Conservation (phyloP, 2,888 invertebrate species). For the Julus scanicus region DNA sequence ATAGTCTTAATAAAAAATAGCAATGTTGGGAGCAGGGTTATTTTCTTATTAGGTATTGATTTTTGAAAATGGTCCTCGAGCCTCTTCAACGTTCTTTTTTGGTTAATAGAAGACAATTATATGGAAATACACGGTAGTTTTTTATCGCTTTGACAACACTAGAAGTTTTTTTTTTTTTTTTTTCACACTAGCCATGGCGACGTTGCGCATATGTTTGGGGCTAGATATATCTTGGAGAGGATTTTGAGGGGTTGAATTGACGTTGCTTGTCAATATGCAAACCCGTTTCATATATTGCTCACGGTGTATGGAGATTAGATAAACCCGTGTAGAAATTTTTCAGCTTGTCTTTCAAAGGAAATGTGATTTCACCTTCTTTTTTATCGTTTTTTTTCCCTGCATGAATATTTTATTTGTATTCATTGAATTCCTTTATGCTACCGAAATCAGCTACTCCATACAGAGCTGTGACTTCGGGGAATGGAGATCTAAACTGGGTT, state of each 20-base stretch:
- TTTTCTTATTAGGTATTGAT: too few relatives aligned
- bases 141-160: background rate
- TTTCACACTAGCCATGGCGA: background rate
- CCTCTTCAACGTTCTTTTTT: too few relatives aligned
- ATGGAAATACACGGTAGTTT: too few relatives aligned
- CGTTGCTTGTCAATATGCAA: conserved; percentile 33
- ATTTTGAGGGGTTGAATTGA: conserved; percentile 16
- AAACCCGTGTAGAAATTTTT: conserved; percentile 20
- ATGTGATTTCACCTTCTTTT: conserved; percentile 33
- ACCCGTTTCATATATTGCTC: conserved; percentile 18
- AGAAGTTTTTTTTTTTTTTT: background rate
- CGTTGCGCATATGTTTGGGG: too few relatives aligned
- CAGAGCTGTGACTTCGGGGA: conserved; percentile 20
- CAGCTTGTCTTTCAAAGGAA: conserved; percentile 33
- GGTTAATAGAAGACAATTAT: too few relatives aligned
- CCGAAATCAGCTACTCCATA: conserved; percentile 33
- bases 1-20: too few relatives aligned
- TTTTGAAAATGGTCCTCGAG: too few relatives aligned
- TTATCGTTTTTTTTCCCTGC: background rate
- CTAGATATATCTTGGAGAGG: background rate
- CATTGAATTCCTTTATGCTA: conserved; percentile 15
- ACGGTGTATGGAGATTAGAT: conserved; percentile 27
- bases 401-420: conserved; percentile 33
- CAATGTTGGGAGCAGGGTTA: too few relatives aligned
- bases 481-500: conserved; percentile 33